Percentiles rank a stretch among this genome's conserved stretches.
Evolutionary conservation across 2,888 invertebrate genomes (phyloP).

Genomic region (Blera fallax): DNA sequence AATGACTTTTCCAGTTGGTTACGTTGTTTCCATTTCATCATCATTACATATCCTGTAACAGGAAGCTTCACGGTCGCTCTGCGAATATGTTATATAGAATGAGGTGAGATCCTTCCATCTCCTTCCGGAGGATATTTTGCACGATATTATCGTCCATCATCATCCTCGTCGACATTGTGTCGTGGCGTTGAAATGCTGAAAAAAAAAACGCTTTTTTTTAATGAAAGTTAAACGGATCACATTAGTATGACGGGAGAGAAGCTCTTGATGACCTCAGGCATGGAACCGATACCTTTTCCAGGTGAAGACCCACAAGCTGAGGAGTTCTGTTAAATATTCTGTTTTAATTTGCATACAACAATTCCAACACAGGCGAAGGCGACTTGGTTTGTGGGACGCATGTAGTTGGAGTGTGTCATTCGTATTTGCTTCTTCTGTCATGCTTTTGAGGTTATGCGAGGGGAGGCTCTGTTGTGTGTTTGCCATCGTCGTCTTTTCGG

Average conservation of each 20-base stretch:
- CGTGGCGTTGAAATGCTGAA: not conserved
- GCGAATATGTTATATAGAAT: conserved; percentile 13
- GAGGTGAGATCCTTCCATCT: conserved; percentile 9
- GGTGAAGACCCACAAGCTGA: conserved; percentile 26
- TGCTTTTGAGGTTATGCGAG: conserved; percentile 27
- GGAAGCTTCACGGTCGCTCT: conserved; percentile 17
- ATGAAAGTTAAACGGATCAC: conserved; percentile 55
- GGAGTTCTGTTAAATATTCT: not conserved
- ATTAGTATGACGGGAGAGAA: conserved; percentile 6
- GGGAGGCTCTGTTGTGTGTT: not conserved
- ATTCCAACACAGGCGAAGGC: not conserved
- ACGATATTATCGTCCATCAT: conserved; percentile 44
- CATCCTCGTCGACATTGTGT: not conserved
- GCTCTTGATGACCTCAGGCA: conserved; percentile 14
- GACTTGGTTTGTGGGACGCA: conserved; percentile 24
- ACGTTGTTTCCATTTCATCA: conserved; percentile 60
- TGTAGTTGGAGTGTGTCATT: not conserved
- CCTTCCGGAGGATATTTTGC: not conserved
- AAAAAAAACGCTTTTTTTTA: conserved; percentile 21
- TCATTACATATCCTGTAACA: conserved; percentile 36
- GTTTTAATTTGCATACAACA: conserved; percentile 50
- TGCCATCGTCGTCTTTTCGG: not conserved
- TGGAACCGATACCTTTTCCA: not conserved
- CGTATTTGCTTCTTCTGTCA: not conserved
- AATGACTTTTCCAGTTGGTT: conserved; percentile 66